Evolutionary conservation across 2,888 invertebrate species (phyloP), one percentile per base, ranked within the genome.

Genomic region (Agrilus mali): DNA sequence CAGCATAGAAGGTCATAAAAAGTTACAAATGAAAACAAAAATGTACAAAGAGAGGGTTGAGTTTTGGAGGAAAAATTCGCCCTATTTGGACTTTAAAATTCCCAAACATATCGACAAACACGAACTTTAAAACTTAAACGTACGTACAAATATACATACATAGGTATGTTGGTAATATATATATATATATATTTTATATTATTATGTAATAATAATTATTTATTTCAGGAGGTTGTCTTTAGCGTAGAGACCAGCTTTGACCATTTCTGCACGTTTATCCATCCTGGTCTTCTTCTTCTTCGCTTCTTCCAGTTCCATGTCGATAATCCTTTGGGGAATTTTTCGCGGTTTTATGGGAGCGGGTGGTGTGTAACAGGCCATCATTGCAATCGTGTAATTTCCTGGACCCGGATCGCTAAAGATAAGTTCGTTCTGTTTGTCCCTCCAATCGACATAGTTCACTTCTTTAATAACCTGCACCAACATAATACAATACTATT

Each of bases 41-140:
- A 57, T 80, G 37, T 61, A 77, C n/a, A 67, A 70, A 1, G 68
- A 76, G 2, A 69, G 81, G 40, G 71, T 76, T 1, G 63, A 76
- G 20, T 76, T 82, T 48, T 86, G 85, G 86, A 66, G 68, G 15
- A 60, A 65, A 4, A 27, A 27, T 27, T 27, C 27, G 2, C 27
- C 27, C 8, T 27, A 27, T 10, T 27, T 27, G 27, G 10, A 27
- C 10, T 3, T 27, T 27, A 27, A 27, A 27, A 27, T 8, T 27
- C 10, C 27, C 4, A 27, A 10, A 27, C 8, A 10, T 27, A 27
- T 27, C 4, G 27, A 27, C 27, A 10, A 27, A 27, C 27, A 27
- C 27, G 27, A 27, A 27, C 27, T 27, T 10, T 27, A 27, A 27
- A 27, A 6, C 3, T 17, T 17, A 17, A 17, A 17, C 2, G 2